Evolutionary conservation across 2,797 vertebrate genomes (phyloP).

Genomic region (Columba guinea): DNA sequence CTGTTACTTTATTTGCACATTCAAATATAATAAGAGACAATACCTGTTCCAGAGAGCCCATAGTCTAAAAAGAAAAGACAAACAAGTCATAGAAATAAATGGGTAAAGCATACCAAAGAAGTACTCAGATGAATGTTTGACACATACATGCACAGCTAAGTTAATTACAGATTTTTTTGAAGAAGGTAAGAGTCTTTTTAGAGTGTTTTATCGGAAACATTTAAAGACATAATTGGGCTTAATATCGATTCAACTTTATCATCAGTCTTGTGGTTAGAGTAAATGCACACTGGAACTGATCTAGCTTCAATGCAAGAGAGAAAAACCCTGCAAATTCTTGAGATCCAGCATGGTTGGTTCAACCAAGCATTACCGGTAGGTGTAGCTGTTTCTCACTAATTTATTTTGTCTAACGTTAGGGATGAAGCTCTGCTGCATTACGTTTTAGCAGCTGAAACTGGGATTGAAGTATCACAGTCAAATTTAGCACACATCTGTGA

Average conservation of each 20-base stretch:
- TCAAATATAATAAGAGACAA: neutral
- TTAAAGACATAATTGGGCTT: neutral
- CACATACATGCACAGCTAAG: neutral
- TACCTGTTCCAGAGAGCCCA: neutral
- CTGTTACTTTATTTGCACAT: neutral
- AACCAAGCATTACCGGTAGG: conserved; percentile 28
- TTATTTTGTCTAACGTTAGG: conserved; percentile 76
- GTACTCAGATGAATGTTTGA: neutral
- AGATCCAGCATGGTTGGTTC: neutral
- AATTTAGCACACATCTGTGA: conserved; percentile 92
- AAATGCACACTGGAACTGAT: neutral
- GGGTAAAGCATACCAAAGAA: neutral
- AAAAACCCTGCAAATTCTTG: neutral
- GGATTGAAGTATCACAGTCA: conserved; percentile 90
- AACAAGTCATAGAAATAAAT: neutral
- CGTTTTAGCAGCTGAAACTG: conserved; percentile 88
- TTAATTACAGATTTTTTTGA: neutral
- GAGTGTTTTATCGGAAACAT: neutral
- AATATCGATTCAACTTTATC: neutral
- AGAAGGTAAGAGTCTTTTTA: neutral
- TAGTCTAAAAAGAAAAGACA: neutral
- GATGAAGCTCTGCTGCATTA: conserved; percentile 87
- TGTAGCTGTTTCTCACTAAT: conserved; percentile 71
- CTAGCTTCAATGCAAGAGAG: neutral
- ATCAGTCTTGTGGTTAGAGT: neutral